A percentile compares a stretch with the other conserved stretches of the same genome.
Conservation (phyloP, 2,888 invertebrate species). For the Bhutanitis thaidina region DNA sequence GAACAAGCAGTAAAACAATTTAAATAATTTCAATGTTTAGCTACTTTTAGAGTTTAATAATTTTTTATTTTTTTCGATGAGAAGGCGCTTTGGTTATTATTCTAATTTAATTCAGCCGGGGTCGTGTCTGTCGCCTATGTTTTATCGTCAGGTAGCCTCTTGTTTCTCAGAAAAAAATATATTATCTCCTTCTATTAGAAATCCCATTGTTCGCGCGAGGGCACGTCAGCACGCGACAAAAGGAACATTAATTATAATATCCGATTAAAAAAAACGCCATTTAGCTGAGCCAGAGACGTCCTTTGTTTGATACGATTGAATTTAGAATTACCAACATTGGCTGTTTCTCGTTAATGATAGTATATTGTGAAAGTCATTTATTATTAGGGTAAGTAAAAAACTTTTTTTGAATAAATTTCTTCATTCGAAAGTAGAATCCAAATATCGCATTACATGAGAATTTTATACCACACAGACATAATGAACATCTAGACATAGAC, state of each 20-base stretch:
- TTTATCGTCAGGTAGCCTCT: constrained; percentile 76
- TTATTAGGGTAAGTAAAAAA: constrained; percentile 39
- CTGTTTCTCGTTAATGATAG: constrained; percentile 48
- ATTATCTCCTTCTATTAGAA: constrained; percentile 77
- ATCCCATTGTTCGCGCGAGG: constrained; percentile 78
- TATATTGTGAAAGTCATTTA: constrained; percentile 44
- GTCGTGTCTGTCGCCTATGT: constrained; percentile 65
- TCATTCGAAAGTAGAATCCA: constrained; percentile 36
- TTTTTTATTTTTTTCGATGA: constrained; percentile 20
- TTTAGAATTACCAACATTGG: constrained; percentile 73
- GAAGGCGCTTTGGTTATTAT: constrained; percentile 62
- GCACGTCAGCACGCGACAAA: constrained; percentile 79
- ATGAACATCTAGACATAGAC: constrained; percentile 59
- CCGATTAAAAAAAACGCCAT: constrained; percentile 80
- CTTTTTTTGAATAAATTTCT: constrained; percentile 25
- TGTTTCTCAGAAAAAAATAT: constrained; percentile 75
- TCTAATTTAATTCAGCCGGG: constrained; percentile 69
- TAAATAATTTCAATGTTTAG: no score
- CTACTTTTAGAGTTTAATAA: background rate
- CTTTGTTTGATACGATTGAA: constrained; percentile 79
- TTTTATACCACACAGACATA: constrained; percentile 53
- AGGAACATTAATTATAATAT: constrained; percentile 81
- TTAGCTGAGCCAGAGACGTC: constrained; percentile 70
- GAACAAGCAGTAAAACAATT: no score
- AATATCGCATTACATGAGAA: constrained; percentile 61